These are phyloP conservation scores for Ashinkailepas kermadecensis DNA, from an alignment of 2,888 invertebrate species.

Conservation along the genomic window DNA sequence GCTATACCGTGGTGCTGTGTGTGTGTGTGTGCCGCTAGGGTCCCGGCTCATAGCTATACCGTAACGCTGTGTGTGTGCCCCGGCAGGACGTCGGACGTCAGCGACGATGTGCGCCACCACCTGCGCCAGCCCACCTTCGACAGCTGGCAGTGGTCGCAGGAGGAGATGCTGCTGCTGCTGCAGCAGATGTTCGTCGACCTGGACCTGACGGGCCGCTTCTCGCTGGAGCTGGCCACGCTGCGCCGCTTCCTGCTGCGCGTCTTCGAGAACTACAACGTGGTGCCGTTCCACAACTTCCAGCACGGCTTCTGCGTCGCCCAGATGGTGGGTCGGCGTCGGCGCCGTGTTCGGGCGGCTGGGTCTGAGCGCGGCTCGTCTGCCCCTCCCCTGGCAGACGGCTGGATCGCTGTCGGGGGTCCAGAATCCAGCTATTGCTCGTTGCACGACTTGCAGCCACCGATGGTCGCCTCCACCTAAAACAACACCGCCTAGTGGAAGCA, in stretches of 20 bases:
- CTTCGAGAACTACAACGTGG: slow-evolving; percentile 74
- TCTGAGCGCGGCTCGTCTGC: no score
- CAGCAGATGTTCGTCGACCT: slow-evolving; percentile 75
- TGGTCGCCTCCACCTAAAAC: no score
- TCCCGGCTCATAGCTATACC: no score
- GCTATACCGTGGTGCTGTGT: no score
- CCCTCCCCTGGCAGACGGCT: no score
- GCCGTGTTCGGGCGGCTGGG: no score
- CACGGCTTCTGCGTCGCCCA: slow-evolving; percentile 81
- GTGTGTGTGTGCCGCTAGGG: no score
- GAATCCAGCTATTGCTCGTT: no score
- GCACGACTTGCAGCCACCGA: no score
- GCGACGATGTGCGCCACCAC: slow-evolving; percentile 55
- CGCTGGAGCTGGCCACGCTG: slow-evolving; percentile 60
- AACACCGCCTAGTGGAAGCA: no score
- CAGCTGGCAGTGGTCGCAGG: slow-evolving; percentile 73
- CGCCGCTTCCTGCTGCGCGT: slow-evolving; percentile 66
- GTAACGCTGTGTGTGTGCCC: neutral
- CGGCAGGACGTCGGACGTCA: slow-evolving; percentile 56
- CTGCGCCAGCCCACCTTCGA: slow-evolving; percentile 65
- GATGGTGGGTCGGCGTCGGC: slow-evolving; percentile 56
- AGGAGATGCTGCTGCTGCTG: slow-evolving; percentile 65
- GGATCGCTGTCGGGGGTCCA: no score
- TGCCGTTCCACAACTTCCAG: slow-evolving; percentile 78
- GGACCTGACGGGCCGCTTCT: slow-evolving; percentile 63